Conservation (phyloP, 1,140 invertebrate species). For the Drosophila lacertosa region DNA sequence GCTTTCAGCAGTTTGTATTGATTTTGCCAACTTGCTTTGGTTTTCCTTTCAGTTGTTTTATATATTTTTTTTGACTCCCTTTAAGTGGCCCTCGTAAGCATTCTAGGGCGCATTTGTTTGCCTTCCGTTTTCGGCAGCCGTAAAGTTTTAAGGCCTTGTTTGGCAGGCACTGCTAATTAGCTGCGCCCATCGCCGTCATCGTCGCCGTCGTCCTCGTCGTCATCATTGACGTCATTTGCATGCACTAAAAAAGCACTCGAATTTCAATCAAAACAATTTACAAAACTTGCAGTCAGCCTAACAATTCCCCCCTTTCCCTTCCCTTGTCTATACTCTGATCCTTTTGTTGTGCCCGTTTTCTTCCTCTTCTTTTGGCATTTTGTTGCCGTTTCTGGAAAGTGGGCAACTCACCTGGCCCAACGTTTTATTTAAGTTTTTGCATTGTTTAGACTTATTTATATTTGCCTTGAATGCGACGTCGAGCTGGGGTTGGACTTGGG, state of each 20-base stretch:
- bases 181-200: too few species aligned
- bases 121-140: background rate
- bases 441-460: constrained; percentile 63
- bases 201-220: too few species aligned
- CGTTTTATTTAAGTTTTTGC: constrained; percentile 67
- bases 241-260: constrained; percentile 44
- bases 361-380: constrained; percentile 31
- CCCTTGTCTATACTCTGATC: constrained; percentile 22
- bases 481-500: background rate
- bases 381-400: constrained; percentile 28
- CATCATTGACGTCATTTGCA: constrained; percentile 58
- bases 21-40: constrained; percentile 27
- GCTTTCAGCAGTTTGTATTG: constrained; percentile 25
- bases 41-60: background rate
- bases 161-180: constrained; percentile 50
- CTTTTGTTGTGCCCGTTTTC: constrained; percentile 45
- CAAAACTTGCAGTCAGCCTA: background rate
- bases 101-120: constrained; percentile 31
- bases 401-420: constrained; percentile 19
- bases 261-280: constrained; percentile 58
- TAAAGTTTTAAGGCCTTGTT: constrained; percentile 24
- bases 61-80: background rate
- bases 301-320: background rate
- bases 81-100: constrained; percentile 38
- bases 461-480: constrained; percentile 61